Evolutionary conservation across 2,113 vertebrate species (phyloP), one percentile per base, ranked within the genome.

Genomic region (Nestor notabilis): DNA sequence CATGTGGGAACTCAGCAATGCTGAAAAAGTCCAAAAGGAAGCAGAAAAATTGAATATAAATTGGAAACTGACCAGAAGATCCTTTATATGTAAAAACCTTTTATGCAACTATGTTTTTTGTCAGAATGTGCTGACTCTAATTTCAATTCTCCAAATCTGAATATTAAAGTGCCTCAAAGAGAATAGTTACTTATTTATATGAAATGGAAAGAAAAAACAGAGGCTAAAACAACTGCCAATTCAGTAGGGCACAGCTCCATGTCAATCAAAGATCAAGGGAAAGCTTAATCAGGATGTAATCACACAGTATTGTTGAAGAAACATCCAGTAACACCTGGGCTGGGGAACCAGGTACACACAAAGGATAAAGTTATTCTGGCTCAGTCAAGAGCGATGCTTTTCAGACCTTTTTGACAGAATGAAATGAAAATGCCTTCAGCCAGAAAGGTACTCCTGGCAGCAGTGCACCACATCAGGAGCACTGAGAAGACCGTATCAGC

Each of bases 41-140:
- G 72, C 68, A 95, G 84, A 92, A 97, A 97, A 94, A 72, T 31
- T 64, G 28, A 87, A 97, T 96, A 95, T 96, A 76, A 95, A 94
- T 76, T 96, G 91, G 91, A 85, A 76, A 92, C 58, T 97, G 83
- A 93, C 88, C 87, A 98, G 71, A 97, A 96, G 90, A 87, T 82
- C 84, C 91, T 87, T 96, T 95, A 96, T 91, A 87, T 92, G 93
- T 92, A 91, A 97, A 93, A 94, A 69, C 65, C 33, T 94, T 91
- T 95, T 80, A 87, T 86, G 47, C 71, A 53, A 91, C 60, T 83
- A 87, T 44, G 74, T 63, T 92, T 92, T 96, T 91, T 83, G 91
- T 89, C 53, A 39, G 70, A 65, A 88, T 71, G n/a, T 90, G 87
- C 95, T 97, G 92, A 92, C 86, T 96, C 96, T 93, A 89, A 94